Conservation (phyloP, 2,113 vertebrate species). For the Dinomys branickii region DNA sequence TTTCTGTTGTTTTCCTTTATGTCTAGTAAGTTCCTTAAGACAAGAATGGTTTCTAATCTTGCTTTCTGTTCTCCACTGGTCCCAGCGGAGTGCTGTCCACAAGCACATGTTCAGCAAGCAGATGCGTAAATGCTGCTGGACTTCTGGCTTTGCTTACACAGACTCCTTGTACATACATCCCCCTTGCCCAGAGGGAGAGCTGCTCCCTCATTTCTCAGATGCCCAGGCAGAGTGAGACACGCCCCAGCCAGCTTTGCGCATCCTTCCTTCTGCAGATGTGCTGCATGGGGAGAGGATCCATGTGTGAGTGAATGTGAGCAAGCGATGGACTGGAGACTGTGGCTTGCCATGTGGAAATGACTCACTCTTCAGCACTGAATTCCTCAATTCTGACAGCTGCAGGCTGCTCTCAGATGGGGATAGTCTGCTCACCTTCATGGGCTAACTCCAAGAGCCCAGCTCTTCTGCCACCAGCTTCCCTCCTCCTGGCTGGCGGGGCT, state of each 20-base stretch:
- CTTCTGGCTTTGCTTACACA: fast-evolving
- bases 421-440: neutral
- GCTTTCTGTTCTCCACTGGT: neutral
- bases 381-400: neutral
- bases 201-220: fast-evolving
- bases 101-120: fast-evolving
- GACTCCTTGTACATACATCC: no score
- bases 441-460: neutral
- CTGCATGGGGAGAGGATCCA: fast-evolving
- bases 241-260: fast-evolving
- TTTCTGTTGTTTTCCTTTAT: neutral
- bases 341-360: fast-evolving
- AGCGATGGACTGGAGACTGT: no score
- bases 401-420: neutral
- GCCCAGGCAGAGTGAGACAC: neutral
- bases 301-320: fast-evolving
- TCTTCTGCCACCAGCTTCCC: neutral
- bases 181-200: fast-evolving
- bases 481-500: fast-evolving
- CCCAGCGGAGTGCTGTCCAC: no score
- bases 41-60: neutral
- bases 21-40: neutral
- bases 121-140: fast-evolving
- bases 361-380: fast-evolving
- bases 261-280: no score